A percentile compares a stretch with the other conserved stretches of the same genome.
Conservation (phyloP, 1,140 invertebrate species). For the Melipona quadrifasciata region DNA sequence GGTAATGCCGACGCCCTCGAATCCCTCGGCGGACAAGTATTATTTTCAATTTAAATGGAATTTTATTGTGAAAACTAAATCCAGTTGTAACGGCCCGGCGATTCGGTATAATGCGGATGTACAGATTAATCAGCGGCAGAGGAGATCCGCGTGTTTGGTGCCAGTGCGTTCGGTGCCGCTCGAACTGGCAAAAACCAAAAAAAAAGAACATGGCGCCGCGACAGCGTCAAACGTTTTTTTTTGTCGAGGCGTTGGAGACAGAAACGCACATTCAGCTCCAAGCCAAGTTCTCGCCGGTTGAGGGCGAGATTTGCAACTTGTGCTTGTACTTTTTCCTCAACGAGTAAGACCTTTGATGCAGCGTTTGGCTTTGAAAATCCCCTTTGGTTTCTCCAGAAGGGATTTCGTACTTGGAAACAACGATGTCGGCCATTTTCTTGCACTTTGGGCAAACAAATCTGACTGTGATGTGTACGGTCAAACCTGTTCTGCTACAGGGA, state of each 20-base stretch:
- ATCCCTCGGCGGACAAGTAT: neutral
- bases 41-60: slow-evolving; percentile 9
- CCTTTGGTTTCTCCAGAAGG: too few relatives aligned
- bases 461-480: too few relatives aligned
- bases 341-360: too few relatives aligned
- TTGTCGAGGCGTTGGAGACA: neutral
- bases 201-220: neutral
- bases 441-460: too few relatives aligned
- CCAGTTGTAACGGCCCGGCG: neutral
- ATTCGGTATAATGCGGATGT: neutral
- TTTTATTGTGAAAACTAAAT: slow-evolving; percentile 23
- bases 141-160: slow-evolving; percentile 23
- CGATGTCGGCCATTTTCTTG: too few relatives aligned
- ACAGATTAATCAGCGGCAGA: slow-evolving; percentile 16
- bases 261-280: slow-evolving; percentile 9
- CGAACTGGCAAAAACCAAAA: too few relatives aligned
- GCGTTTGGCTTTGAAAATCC: too few relatives aligned
- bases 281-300: slow-evolving; percentile 9
- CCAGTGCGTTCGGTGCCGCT: slow-evolving; percentile 7
- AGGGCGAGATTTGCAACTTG: too few relatives aligned
- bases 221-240: slow-evolving; percentile 31
- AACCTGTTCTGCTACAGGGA: too few relatives aligned
- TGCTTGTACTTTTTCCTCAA: too few relatives aligned
- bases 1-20: neutral
- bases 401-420: too few relatives aligned